Evolutionary conservation across 1,140 invertebrate genomes (phyloP).

Genomic region (Aphidius ervi): DNA sequence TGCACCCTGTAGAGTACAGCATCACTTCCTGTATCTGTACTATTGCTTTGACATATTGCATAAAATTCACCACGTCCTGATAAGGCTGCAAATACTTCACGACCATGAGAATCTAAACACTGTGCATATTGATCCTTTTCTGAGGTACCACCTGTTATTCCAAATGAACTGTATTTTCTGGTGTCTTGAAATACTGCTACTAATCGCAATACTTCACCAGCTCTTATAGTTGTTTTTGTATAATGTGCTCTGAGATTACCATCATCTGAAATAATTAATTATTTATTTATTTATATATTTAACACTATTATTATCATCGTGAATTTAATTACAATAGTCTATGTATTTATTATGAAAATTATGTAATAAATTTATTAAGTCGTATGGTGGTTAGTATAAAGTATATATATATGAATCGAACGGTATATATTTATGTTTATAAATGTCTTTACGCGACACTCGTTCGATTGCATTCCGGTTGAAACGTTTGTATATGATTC

Average conservation of each 20-base stretch:
- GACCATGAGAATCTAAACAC: constrained; percentile 48
- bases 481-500: too few relatives aligned
- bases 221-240: constrained; percentile 50
- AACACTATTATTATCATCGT: too few relatives aligned
- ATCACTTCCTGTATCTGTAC: constrained; percentile 38
- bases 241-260: constrained; percentile 51
- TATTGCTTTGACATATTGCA: constrained; percentile 44
- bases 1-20: constrained; percentile 48
- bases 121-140: constrained; percentile 52
- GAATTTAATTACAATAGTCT: too few relatives aligned
- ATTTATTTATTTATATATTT: neutral
- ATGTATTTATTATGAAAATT: too few relatives aligned
- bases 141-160: constrained; percentile 41
- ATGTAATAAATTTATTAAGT: too few relatives aligned
- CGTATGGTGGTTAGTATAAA: too few relatives aligned
- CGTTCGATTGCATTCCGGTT: too few relatives aligned
- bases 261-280: constrained; percentile 38
- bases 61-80: constrained; percentile 49
- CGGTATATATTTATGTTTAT: too few relatives aligned
- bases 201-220: constrained; percentile 50
- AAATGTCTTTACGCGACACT: too few relatives aligned
- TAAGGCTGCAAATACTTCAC: constrained; percentile 46
- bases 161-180: constrained; percentile 46
- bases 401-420: too few relatives aligned
- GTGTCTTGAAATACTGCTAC: constrained; percentile 54